Base-by-base conservation (phyloP, 2,797 vertebrate species). In the Neosilurus hyrtlii region DNA sequence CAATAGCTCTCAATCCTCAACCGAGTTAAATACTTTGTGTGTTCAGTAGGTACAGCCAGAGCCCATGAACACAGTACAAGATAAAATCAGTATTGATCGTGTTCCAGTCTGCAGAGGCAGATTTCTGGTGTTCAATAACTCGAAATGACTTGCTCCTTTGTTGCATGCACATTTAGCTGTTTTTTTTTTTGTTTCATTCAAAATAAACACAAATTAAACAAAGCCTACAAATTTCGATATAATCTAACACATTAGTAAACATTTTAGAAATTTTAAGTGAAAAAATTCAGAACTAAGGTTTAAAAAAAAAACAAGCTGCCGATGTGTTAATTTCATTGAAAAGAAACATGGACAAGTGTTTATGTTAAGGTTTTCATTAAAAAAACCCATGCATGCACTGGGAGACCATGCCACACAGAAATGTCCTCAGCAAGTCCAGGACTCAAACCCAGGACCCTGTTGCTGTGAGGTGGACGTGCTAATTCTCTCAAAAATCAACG, bases 11-110 rank as follows among this genome's bases (percentile, higher is more conserved):
- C 51, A n/a, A 52, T 68, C 20, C 49, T 11, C 10, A 37, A 79
- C 51, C 63, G 56, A 30, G 62, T 79, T 67, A 79, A 79, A 67
- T n/a, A 20, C 57, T 79, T 56, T 54, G 49, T 54, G 43, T 54
- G 49, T 79, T 56, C 52, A 37, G 30, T 57, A 26, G 68, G 51
- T 80, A 18, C 78, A 57, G 20, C 26, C 78, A 56, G 26, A 63
- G 63, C 67, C 49, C 26, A 2, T 52, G 26, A 26, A 56, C 26
- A 37, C 78, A n/a, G 5, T n/a, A 7, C 49, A 12, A 54, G 62
- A 79, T 54, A 66, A 57, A 49, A 68, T 80, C 78, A 80, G 63
- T n/a, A 80, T 57, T n/a, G 63, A 80, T 80, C 26, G 1, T 37
- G 77, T 67, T 26, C 18, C 26, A 54, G 9, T 35, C 24, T 8